Base-by-base conservation (phyloP, 2,113 vertebrate species). In the Gnathonemus echidnorhynchus region DNA sequence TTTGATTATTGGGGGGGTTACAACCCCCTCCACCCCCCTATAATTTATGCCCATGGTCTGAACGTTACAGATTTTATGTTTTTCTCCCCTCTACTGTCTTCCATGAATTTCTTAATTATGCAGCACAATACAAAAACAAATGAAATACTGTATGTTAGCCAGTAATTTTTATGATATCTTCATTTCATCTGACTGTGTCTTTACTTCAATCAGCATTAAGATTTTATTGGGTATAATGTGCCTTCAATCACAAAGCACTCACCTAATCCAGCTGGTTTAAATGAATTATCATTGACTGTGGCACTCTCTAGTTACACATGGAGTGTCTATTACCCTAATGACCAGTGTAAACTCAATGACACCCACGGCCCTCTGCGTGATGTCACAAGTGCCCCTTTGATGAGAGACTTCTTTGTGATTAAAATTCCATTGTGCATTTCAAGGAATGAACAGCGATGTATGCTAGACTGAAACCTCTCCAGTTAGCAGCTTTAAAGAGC, bases 281-380 rank as follows among this genome's bases (percentile, higher is more conserved):
- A 83, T 89, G 89, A 93, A 93, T 92, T 91, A 53, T 90, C 74
- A 86, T 74, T 88, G 88, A 87, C 74, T 87, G 39, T 48, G 88
- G 89, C n/a, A 70, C 46, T 93, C 93, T 94, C 92, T 53, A 77
- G 91, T 95, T 94, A 94, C 94, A 91, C 89, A 88, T 70, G 35
- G 27, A 89, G 15, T 80, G 58, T 80, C 80, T 86, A 86, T 48
- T 90, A 77, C 70, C 90, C 56, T 93, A 92, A 93, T 94, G 91
- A 94, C 70, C 89, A 91, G 58, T 91, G 89, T 91, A 35, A 87
- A 92, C 86, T 92, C 39, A 93, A 93, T 93, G 91, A 91, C 90
- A 92, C 90, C 91, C 92, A 85, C n/a, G 39, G 88, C 87, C 77
- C 52, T 85, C 56, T 17, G 10, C 5, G 42, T 88, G 62, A 86